Conservation (phyloP, 2,113 vertebrate species). For the Peromyscus californicus region DNA sequence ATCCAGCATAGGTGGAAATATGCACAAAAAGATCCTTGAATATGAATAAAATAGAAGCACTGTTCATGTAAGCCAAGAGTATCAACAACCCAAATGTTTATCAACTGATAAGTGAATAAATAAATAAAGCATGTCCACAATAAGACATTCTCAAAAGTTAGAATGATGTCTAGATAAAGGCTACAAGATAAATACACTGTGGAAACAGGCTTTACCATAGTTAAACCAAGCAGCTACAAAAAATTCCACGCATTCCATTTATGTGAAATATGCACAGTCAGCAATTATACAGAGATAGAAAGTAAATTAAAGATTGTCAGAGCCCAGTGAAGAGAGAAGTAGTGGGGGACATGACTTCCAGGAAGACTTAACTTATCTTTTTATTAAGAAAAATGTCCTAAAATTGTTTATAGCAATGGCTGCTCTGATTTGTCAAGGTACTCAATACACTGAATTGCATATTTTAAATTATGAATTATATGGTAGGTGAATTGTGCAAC, state of each 20-base stretch:
- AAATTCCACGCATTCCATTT: background rate
- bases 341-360: background rate
- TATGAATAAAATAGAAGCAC: background rate
- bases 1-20: background rate
- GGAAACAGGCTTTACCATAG: background rate
- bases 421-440: background rate
- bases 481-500: background rate
- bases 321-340: too few species aligned
- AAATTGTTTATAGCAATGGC: background rate
- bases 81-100: background rate
- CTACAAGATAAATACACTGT: background rate
- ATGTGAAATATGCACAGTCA: background rate
- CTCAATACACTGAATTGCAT: background rate
- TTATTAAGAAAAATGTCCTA: background rate
- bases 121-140: background rate
- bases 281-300: background rate
- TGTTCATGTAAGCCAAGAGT: background rate
- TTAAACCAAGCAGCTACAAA: background rate
- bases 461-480: background rate
- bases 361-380: background rate
- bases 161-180: background rate
- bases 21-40: background rate
- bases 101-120: background rate
- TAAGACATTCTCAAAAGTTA: background rate
- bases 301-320: background rate